Base-by-base conservation (phyloP, 2,888 invertebrate genomes). In the Nesidiocoris tenuis region DNA sequence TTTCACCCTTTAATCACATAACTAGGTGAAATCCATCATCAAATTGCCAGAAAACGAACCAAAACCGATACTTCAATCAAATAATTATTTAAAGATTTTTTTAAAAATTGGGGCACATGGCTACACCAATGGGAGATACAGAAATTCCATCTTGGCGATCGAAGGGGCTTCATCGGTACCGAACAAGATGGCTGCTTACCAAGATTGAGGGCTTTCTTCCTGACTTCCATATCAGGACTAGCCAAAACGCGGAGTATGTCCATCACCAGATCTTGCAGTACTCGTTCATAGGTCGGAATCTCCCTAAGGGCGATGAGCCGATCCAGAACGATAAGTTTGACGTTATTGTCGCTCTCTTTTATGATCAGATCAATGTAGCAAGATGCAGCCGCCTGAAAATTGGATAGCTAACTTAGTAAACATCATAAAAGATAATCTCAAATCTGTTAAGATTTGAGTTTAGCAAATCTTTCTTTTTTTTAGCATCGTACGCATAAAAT, bases 261-360 rank as follows among this genome's bases (percentile, higher is more conserved):
- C 98, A 99, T 99, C 63, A 98, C 95, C 18, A 96, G 87, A 82
- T 94, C 96, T 79, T 91, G 90, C 77, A 95, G 88, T 18, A 95
- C 94, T 79, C 94, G 90, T 82, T 95, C 96, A 84, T 93, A 93
- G 68, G 89, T 88, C 19, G 93, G 91, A 81, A 90, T 89, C 78
- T 92, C 94, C 79, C 92, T 91, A 83, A 99, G 88, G 1, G 93
- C 93, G 80, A 95, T 91, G 79, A 99, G 86, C 19, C 98, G 90
- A 82, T 97, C 98, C 81, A 99, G 86, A 7, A 99, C 98, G 81
- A 99, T 99, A 76, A 99, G 87, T 86, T 99, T 99, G 17, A 99
- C 98, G 86, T 99, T 99, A 86, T 99, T 99, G 85, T 99, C 99
- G 84, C 97, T 97, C 84, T 99, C 99, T 84, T 98, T 99, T n/a